Conservation (phyloP, 2,797 vertebrate genomes). For the Mormyrus proboscirostris region DNA sequence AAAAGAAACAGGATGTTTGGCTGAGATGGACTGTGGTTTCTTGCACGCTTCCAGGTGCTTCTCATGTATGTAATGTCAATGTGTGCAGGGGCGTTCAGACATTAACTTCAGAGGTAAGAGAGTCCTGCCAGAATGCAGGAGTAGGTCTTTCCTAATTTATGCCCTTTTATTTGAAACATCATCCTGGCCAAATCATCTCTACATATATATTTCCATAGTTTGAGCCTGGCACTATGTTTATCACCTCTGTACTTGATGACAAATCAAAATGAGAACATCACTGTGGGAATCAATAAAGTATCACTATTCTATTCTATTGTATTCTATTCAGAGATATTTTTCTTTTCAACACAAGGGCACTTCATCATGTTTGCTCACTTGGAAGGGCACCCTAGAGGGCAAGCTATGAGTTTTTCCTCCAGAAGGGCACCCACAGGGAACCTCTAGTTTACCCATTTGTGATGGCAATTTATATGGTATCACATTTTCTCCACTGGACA, state of each 20-base stretch:
- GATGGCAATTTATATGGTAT: not conserved
- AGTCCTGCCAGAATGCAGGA: not conserved
- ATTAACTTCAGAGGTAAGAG: no score
- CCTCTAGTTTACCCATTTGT: not conserved
- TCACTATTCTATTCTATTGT: not conserved
- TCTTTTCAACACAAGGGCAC: not conserved
- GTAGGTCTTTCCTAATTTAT: not conserved
- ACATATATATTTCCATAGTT: not conserved
- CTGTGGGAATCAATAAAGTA: not conserved
- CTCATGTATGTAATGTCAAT: not conserved
- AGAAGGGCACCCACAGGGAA: not conserved
- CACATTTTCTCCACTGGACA: not conserved
- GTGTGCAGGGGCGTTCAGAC: not conserved
- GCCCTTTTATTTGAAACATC: not conserved
- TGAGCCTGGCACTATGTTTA: not conserved
- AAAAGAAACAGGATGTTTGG: slow-evolving; percentile 36
- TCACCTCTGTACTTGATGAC: not conserved
- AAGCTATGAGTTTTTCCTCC: no score
- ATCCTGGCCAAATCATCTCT: not conserved
- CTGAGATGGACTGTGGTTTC: slow-evolving; percentile 38
- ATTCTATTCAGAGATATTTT: not conserved
- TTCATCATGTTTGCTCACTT: not conserved
- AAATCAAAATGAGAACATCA: not conserved
- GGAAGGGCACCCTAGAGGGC: no score
- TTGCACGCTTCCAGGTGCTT: not conserved